Evolutionary conservation across 2,888 invertebrate genomes (phyloP).

Genomic region (Timema cristinae): DNA sequence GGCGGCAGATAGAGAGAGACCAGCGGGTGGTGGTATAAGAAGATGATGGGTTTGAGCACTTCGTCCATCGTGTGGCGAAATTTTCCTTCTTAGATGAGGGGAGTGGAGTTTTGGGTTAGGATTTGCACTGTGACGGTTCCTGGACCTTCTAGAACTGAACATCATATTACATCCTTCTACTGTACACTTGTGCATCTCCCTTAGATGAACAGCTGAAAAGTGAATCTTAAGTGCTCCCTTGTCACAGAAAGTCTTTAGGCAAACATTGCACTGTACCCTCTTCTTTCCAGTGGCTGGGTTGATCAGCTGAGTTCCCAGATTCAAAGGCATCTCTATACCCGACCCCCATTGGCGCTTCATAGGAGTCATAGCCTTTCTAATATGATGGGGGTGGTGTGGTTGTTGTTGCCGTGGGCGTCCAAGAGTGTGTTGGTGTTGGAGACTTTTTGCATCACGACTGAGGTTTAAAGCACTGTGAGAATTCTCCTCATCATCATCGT

Average conservation of each 20-base stretch:
- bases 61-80: constrained; percentile 89
- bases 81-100: constrained; percentile 88
- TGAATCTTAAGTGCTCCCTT: constrained; percentile 99
- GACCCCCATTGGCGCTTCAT: constrained; percentile 79
- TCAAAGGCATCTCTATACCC: constrained; percentile 66
- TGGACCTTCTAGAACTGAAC: constrained; percentile 93
- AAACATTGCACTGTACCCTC: constrained; percentile 96
- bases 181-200: constrained; percentile 99
- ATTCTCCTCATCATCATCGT: constrained; percentile 58
- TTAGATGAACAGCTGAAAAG: constrained; percentile 95
- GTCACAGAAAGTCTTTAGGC: constrained; percentile 98
- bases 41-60: constrained; percentile 79
- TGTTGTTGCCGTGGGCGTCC: constrained; percentile 13
- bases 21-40: constrained; percentile 68
- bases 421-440: constrained; percentile 1
- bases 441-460: constrained; percentile 51
- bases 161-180: constrained; percentile 99
- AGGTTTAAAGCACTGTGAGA: constrained; percentile 61
- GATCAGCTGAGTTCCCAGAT: constrained; percentile 83
- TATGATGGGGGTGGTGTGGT: constrained; percentile 35
- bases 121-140: constrained; percentile 96
- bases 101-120: constrained; percentile 98
- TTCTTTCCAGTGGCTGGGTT: constrained; percentile 94
- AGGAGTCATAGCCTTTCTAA: constrained; percentile 55
- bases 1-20: constrained; percentile 55